These are phyloP conservation scores for Micropoecilia bifurca DNA, from an alignment of 2,797 vertebrate species.

Conservation along the genomic window DNA sequence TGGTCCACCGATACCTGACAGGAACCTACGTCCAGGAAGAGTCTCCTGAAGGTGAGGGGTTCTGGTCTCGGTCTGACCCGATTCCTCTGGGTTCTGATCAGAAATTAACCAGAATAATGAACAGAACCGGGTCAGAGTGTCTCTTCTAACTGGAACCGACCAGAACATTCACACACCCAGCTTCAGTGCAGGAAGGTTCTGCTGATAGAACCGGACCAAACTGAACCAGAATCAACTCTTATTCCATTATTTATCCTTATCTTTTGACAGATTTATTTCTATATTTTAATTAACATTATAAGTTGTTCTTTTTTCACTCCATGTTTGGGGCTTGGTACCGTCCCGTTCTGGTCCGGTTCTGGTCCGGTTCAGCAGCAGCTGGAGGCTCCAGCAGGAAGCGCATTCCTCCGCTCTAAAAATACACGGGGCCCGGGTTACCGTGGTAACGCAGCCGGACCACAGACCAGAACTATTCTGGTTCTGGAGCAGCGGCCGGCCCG, in stretches of 20 bases:
- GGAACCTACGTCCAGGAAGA: conserved; percentile 97
- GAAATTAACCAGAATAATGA: background rate
- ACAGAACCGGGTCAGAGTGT: background rate
- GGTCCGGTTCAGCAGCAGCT: conserved; percentile 3
- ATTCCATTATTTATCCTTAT: no score
- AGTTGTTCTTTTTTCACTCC: no score
- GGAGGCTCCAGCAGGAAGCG: conserved; percentile 19
- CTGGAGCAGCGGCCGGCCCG: background rate
- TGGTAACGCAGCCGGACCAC: conserved; percentile 49
- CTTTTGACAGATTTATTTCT: no score
- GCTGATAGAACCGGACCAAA: no score
- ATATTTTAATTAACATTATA: no score
- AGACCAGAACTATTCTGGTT: conserved; percentile 62
- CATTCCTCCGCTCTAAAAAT: conserved; percentile 73
- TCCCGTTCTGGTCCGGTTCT: conserved; percentile 1
- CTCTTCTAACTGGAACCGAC: background rate
- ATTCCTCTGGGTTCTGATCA: background rate
- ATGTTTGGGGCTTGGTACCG: background rate
- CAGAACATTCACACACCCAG: background rate
- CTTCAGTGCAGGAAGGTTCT: background rate
- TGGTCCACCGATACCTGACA: conserved; percentile 96
- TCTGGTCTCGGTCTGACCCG: conserved; percentile 21
- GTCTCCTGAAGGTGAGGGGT: conserved; percentile 91
- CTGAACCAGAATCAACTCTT: no score
- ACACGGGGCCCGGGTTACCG: conserved; percentile 52